Evolutionary conservation across 2,888 invertebrate genomes (phyloP), one percentile per base, ranked within the genome.

Genomic region (Coelopa pilipes): DNA sequence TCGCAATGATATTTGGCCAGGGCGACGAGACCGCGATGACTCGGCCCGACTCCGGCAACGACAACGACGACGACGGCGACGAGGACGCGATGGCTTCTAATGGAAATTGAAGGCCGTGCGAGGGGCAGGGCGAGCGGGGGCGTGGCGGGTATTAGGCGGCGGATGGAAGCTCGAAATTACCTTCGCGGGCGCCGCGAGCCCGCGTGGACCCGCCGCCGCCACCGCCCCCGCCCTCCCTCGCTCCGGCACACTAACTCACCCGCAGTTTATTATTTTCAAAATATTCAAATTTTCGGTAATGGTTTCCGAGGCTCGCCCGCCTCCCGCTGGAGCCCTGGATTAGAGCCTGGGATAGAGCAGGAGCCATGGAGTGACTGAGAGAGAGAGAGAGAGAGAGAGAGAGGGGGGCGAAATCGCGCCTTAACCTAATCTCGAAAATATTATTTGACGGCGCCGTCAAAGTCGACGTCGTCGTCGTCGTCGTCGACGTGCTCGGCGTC

Each of bases 231-330:
- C n/a, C n/a, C n/a, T n/a, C n/a, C n/a, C n/a, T n/a, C n/a, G n/a
- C n/a, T n/a, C n/a, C n/a, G 76, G 83, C 84, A 85, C 84, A 83
- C 80, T 85, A 83, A 85, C 84, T 83, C 82, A 85, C 84, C 84
- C 83, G 83, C 84, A 82, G 84, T 84, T 84, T 82, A 84, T 84
- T 82, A 84, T 83, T 85, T 84, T 83, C 78, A 81, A 84, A 83
- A 84, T 83, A 85, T 85, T 85, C 79, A 83, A 85, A 85, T 84
- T 85, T 81, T 83, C n/a, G n/a, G n/a, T n/a, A n/a, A n/a, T n/a
- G n/a, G n/a, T n/a, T n/a, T n/a, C n/a, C n/a, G n/a, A n/a, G n/a
- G n/a, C n/a, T n/a, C n/a, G n/a, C n/a, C n/a, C n/a, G n/a, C n/a
- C n/a, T n/a, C n/a, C n/a, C n/a, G n/a, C n/a, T n/a, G n/a, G n/a